Base-by-base conservation (phyloP, 2,888 invertebrate species). In the Lymantria dispar region DNA sequence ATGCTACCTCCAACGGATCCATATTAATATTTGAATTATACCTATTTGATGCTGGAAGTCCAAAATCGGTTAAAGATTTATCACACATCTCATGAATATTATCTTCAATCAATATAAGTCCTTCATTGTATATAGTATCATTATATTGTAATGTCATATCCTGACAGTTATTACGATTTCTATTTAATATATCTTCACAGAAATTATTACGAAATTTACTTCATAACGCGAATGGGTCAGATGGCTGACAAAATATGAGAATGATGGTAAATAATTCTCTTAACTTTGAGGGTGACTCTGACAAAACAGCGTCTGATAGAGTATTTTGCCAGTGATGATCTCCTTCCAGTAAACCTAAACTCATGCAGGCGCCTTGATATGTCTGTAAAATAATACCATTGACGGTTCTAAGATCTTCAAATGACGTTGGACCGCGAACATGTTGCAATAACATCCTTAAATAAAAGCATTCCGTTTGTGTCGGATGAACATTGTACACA, bases 291-390 rank as follows among this genome's bases (percentile, higher is more conserved):
- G 56, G 45, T 43, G 51, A 56, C 52, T 43, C 50, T 22, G 56
- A 56, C 43, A 54, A 46, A 12, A 45, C 53, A 33, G 53, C 54
- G 44, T 50, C 60, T 53, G 40, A 37, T 31, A 48, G 52, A 45
- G 68, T 70, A 65, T 47, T 65, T 56, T 49, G 47, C 54, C 56
- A 59, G 31, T 58, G 58, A 31, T 50, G 46, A 53, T 73, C 74
- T 50, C 76, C 66, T 47, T 78, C 64, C 15, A 78, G 50, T 13
- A 77, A 54, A 8, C 60, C 50, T 15, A 52, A 43, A 45, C 50
- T 58, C 45, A 58, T 39, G 51, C 68, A 69, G 46, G 67, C 64
- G 31, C 56, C 53, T 47, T 59, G 37, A 45, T 58, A 78, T 42
- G 68, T 70, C 8, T 36, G 12, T 40, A 49, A 58, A 52, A 50